These are phyloP conservation scores for Bagarius yarrelli DNA, from an alignment of 2,113 vertebrate species.

Conservation along the genomic window DNA sequence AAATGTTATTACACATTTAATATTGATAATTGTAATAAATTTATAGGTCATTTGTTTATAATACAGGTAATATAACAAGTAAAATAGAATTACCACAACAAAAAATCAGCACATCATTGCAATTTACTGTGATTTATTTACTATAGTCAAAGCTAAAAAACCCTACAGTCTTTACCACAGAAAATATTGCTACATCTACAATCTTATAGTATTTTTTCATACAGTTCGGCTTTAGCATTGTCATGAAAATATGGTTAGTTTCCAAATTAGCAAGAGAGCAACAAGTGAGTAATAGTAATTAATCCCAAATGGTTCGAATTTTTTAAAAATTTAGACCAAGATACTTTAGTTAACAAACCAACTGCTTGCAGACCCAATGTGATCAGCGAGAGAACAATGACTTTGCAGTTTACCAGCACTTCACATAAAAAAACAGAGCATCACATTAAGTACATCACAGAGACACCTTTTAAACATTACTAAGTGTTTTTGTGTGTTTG, in stretches of 20 bases:
- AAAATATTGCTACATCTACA: too few species aligned
- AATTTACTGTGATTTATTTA: too few species aligned
- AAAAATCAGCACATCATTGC: too few species aligned
- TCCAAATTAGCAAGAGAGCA: background rate
- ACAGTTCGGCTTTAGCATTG: background rate
- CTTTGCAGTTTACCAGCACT: background rate
- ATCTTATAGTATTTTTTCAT: too few species aligned
- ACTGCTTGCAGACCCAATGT: slow-evolving; percentile 61
- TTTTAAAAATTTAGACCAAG: slow-evolving; percentile 72
- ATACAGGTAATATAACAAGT: too few species aligned
- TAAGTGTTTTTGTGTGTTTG: background rate
- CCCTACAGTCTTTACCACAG: too few species aligned
- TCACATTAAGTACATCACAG: background rate
- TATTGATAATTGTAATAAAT: too few species aligned
- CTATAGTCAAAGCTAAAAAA: too few species aligned
- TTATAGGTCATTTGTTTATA: too few species aligned
- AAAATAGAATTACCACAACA: too few species aligned
- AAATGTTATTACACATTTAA: too few species aligned
- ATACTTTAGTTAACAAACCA: slow-evolving; percentile 59
- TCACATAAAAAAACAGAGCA: background rate
- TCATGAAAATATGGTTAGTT: background rate
- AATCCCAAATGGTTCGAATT: background rate
- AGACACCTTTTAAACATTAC: background rate
- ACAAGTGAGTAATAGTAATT: background rate
- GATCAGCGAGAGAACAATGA: background rate